These are phyloP conservation scores for Drosophila trapezifrons DNA, from an alignment of 1,140 invertebrate genomes.

Conservation along the genomic window DNA sequence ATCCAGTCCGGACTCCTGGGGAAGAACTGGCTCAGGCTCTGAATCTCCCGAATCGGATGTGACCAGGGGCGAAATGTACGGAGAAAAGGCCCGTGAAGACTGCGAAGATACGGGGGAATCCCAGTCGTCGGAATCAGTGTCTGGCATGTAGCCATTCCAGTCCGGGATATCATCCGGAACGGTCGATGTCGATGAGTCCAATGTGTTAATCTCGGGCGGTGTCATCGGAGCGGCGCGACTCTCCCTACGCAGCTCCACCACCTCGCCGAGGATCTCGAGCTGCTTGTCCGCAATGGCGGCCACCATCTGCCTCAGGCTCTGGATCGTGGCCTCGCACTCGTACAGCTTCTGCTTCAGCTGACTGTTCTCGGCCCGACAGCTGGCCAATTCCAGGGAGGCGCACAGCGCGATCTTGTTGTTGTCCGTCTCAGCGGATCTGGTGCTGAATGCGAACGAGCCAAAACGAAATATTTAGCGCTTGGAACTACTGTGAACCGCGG, in stretches of 20 bases:
- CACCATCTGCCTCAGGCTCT: slow-evolving; percentile 58
- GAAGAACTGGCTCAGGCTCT: not conserved
- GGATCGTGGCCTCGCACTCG: slow-evolving; percentile 51
- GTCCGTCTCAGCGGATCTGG: slow-evolving; percentile 40
- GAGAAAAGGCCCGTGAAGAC: not conserved
- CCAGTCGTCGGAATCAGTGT: slow-evolving; percentile 8
- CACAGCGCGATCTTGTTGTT: slow-evolving; percentile 52
- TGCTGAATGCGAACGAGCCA: slow-evolving; percentile 4
- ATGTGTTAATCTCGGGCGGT: not conserved
- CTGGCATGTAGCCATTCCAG: slow-evolving; percentile 6
- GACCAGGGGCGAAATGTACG: not conserved
- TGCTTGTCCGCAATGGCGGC: slow-evolving; percentile 60
- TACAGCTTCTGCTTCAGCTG: slow-evolving; percentile 58
- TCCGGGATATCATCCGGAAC: not conserved
- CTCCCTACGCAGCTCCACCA: slow-evolving; percentile 52
- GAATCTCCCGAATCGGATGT: not conserved
- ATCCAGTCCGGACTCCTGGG: not conserved
- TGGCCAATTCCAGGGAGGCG: slow-evolving; percentile 53
- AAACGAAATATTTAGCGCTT: not conserved
- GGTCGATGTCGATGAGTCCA: not conserved
- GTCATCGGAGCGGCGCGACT: not conserved
- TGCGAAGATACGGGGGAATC: not conserved
- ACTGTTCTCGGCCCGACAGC: slow-evolving; percentile 62
- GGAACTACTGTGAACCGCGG: not conserved
- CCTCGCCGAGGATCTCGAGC: slow-evolving; percentile 43